Evolutionary conservation across 2,797 vertebrate species (phyloP), one percentile per base, ranked within the genome.

Genomic region (Alauda arvensis): DNA sequence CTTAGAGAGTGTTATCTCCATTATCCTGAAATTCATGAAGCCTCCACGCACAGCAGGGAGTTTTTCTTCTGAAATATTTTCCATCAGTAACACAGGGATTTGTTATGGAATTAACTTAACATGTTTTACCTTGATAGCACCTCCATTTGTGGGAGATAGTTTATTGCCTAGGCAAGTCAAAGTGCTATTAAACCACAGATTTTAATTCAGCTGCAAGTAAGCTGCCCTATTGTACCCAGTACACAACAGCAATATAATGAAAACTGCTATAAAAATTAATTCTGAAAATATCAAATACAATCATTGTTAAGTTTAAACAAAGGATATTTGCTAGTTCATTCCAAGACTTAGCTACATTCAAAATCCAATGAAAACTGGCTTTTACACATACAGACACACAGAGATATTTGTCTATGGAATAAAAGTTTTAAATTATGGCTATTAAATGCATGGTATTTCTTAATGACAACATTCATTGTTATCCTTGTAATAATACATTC

Each of bases 231-330:
- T 87, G 74, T 83, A 81, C 33, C 57, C 60, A 83, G 72, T 87
- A 81, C 71, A 81, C 75, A 85, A 75, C 48, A 89, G 70, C 40
- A 8, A 65, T 42, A 74, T 65, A 85, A 83, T 85, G 67, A 94
- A 94, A 89, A 55, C 74, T 48, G 29, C 63, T 85, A 81, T 39
- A 85, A 89, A 92, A 93, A 92, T 77, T 91, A 92, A 88, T 92
- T 90, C 57, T 78, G 82, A 82, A 93, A 93, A 84, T 88, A 89
- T 84, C 71, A 94, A 91, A 90, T 71, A 78, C 59, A 75, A 90
- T 83, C 46, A 63, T 52, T 83, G 65, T 90, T 81, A 88, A 82
- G 37, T 75, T 85, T 91, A 95, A 93, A 89, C 87, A 92, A 93
- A 91, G 66, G 34, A 18, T 34, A 80, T 86, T 90, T 93, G 39